Evolutionary conservation across 2,113 vertebrate genomes (phyloP).

Genomic region (Parus major): DNA sequence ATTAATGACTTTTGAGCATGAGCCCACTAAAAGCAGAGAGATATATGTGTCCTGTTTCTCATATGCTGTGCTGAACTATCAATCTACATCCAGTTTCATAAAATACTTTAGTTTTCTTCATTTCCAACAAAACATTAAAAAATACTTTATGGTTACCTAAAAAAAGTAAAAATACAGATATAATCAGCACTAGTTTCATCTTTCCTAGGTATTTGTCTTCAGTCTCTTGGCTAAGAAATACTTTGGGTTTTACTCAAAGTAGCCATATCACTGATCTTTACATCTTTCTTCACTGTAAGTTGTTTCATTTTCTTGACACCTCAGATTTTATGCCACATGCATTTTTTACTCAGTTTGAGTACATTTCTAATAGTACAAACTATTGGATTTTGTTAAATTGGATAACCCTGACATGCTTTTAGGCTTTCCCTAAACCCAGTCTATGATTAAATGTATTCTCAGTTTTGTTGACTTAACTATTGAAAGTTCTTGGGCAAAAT

Average conservation of each 20-base stretch:
- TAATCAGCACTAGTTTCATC: background rate
- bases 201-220: background rate
- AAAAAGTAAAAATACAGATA: background rate
- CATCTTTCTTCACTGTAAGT: background rate
- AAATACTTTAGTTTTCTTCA: background rate
- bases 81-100: background rate
- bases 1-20: background rate
- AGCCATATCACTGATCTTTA: background rate
- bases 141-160: background rate
- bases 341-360: background rate
- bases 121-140: background rate
- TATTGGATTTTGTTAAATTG: background rate
- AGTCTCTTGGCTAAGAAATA: background rate
- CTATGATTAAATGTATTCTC: conserved; percentile 16
- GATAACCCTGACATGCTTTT: background rate
- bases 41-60: background rate
- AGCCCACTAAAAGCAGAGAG: background rate
- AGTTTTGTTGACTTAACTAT: conserved; percentile 11
- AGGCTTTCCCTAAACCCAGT: background rate
- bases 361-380: background rate
- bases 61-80: background rate
- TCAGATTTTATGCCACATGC: background rate
- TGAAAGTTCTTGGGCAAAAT: background rate
- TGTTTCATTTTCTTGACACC: background rate
- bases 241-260: background rate